phyloP scores from a whole-genome alignment of 2,888 invertebrate species.

The Ophion ellenae region DNA sequence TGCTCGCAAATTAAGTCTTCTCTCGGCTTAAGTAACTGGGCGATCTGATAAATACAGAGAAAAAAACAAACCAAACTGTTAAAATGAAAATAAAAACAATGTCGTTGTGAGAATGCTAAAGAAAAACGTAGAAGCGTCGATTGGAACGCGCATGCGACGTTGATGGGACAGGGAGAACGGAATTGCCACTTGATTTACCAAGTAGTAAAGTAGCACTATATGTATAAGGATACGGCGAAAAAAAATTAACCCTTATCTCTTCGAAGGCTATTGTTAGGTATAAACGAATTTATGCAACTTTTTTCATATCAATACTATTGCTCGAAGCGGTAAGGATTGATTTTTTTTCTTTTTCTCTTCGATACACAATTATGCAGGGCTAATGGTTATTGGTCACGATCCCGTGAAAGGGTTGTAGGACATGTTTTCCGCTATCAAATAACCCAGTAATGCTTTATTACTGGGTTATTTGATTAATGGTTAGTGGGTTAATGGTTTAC shows the following conservation, averaged over 20 bases:
- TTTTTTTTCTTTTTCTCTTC: no score
- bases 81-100: constrained; percentile 47
- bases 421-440: no score
- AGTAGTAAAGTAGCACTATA: not conserved
- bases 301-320: not conserved
- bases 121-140: not conserved
- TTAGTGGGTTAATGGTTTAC: no score
- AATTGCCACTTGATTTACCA: not conserved
- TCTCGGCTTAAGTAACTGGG: constrained; percentile 59
- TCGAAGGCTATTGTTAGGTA: not conserved
- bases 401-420: no score
- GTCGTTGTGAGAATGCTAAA: not conserved
- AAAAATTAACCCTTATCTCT: not conserved
- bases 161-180: not conserved
- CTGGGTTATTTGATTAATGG: no score
- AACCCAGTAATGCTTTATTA: no score
- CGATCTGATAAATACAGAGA: constrained; percentile 50
- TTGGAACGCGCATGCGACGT: constrained; percentile 16
- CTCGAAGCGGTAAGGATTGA: no score
- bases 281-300: not conserved
- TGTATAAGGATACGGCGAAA: not conserved
- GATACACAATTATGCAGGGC: no score
- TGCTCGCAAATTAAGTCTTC: constrained; percentile 73
- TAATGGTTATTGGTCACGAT: no score
- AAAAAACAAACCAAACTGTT: constrained; percentile 45